These are phyloP conservation scores for Eupithecia pulchellata DNA, from an alignment of 2,888 invertebrate species.

Conservation along the genomic window DNA sequence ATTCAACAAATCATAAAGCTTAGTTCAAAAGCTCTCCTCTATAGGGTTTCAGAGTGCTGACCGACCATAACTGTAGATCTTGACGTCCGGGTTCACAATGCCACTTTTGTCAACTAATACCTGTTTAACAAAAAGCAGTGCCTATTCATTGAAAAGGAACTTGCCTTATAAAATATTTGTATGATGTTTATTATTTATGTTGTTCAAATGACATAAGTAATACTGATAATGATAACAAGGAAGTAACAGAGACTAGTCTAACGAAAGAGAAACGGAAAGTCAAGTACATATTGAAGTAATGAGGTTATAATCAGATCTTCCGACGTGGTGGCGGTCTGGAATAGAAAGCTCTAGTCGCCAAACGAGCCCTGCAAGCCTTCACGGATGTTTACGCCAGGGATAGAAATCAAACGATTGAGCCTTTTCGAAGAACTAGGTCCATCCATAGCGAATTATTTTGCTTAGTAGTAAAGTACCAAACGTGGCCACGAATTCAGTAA, in stretches of 20 bases:
- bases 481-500: neutral
- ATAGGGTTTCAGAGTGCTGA: slow-evolving; percentile 29
- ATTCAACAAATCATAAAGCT: slow-evolving; percentile 43
- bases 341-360: slow-evolving; percentile 69
- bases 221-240: slow-evolving; percentile 15
- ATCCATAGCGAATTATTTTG: neutral
- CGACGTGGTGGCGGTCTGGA: slow-evolving; percentile 64
- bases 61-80: slow-evolving; percentile 6
- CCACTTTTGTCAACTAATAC: neutral
- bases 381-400: slow-evolving; percentile 70
- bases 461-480: neutral
- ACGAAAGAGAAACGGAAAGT: slow-evolving; percentile 63
- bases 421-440: slow-evolving; percentile 15
- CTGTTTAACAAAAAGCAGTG: neutral
- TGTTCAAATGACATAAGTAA: neutral
- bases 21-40: slow-evolving; percentile 27
- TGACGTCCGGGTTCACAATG: slow-evolving; percentile 12
- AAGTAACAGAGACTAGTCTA: slow-evolving; percentile 24
- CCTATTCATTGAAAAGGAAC: neutral
- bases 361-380: slow-evolving; percentile 62
- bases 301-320: slow-evolving; percentile 75
- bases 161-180: neutral
- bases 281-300: slow-evolving; percentile 60
- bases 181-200: neutral
- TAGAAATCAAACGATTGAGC: slow-evolving; percentile 67